Percentiles rank a stretch among this genome's conserved stretches.
Evolutionary conservation across 2,113 vertebrate species (phyloP).

Genomic region (Cyanocitta stelleri): DNA sequence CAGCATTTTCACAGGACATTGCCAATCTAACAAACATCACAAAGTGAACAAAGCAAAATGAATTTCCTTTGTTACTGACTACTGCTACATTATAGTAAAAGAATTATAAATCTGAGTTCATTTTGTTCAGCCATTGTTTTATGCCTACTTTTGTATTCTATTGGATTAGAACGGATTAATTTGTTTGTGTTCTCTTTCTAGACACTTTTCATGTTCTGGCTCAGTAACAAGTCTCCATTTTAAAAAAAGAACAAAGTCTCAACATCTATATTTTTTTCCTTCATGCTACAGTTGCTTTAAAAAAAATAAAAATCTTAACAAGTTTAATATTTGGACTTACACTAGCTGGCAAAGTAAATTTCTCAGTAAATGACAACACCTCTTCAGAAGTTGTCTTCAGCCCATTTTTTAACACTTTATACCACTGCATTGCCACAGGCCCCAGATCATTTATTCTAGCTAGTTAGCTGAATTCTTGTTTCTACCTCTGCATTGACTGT

Average conservation of each 20-base stretch:
- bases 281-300: neutral
- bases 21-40: neutral
- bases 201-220: neutral
- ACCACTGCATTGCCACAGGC: constrained; percentile 8
- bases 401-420: constrained; percentile 47
- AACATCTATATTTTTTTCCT: neutral
- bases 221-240: neutral
- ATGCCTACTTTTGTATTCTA: neutral
- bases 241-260: neutral
- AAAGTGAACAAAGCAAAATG: neutral
- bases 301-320: neutral
- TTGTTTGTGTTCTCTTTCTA: constrained; percentile 7
- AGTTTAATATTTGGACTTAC: constrained; percentile 36
- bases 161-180: constrained; percentile 14
- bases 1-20: neutral
- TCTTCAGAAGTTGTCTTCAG: constrained; percentile 35
- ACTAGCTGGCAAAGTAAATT: constrained; percentile 29
- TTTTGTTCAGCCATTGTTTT: neutral
- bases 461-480: neutral
- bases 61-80: constrained; percentile 19
- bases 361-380: constrained; percentile 48
- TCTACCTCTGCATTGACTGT: neutral
- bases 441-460: neutral
- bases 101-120: neutral
- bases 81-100: neutral